Percentiles rank a stretch among this genome's conserved stretches.
Conservation (phyloP, 2,113 vertebrate species). For the Passer domesticus region DNA sequence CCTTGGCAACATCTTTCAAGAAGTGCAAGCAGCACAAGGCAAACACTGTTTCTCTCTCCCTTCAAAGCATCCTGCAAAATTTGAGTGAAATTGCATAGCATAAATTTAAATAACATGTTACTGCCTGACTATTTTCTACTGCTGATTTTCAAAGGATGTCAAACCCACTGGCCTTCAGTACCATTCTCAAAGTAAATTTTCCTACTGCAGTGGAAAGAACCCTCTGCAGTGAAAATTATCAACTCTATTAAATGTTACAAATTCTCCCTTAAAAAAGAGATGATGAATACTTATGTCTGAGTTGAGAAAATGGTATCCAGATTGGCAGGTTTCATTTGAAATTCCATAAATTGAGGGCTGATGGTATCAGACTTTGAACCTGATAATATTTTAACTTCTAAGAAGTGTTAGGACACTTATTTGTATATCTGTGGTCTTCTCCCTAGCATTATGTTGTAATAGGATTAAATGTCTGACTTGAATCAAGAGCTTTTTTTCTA, state of each 20-base stretch:
- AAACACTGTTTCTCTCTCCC: background rate
- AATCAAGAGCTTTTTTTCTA: background rate
- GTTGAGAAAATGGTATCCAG: background rate
- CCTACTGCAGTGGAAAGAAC: background rate
- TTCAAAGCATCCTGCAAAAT: background rate
- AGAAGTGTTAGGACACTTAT: background rate
- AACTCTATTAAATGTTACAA: background rate
- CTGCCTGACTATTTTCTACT: background rate
- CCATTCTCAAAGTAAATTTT: background rate
- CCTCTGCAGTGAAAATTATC: background rate
- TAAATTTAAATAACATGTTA: background rate
- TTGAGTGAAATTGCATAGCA: background rate
- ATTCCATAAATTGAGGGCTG: background rate
- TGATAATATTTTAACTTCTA: background rate
- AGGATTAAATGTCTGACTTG: background rate
- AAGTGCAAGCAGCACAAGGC: background rate
- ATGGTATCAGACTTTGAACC: rapidly evolving
- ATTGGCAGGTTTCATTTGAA: background rate
- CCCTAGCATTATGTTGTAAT: background rate
- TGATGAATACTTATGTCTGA: background rate
- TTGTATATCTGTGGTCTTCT: background rate
- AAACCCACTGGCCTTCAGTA: background rate
- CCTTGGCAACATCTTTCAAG: background rate
- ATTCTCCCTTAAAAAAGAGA: background rate
- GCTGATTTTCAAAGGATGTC: background rate